Percentiles rank a stretch among this genome's conserved stretches.
phyloP scores from a whole-genome alignment of 2,888 invertebrate species.

The Temnothorax unifasciatus region DNA sequence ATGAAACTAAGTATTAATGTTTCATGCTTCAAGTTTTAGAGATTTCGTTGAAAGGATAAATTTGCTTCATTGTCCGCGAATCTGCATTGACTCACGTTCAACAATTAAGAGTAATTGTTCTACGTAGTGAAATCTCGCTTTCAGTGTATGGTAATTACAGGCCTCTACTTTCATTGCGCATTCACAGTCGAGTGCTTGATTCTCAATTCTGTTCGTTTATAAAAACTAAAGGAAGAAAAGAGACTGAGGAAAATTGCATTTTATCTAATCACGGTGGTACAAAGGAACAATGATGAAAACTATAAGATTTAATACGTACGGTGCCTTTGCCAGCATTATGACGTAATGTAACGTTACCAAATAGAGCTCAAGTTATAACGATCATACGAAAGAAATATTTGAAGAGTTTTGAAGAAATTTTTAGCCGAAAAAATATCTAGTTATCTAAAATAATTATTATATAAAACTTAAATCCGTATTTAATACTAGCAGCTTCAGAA shows the following conservation, averaged over 20 bases:
- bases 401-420: neutral
- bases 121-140: constrained; percentile 17
- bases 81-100: constrained; percentile 1
- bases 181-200: constrained; percentile 10
- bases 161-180: constrained; percentile 8
- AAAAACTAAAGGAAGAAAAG: neutral
- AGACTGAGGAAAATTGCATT: neutral
- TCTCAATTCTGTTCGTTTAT: neutral
- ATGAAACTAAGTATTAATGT: neutral
- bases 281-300: constrained; percentile 3
- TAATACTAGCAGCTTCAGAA: neutral
- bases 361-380: neutral
- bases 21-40: neutral
- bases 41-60: neutral
- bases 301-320: neutral
- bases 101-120: constrained; percentile 35
- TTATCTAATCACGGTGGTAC: neutral
- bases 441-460: neutral
- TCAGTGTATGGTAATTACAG: constrained; percentile 25
- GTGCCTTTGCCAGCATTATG: neutral
- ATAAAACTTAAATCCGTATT: neutral
- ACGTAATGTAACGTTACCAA: neutral
- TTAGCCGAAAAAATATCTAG: neutral
- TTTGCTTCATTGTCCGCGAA: neutral
- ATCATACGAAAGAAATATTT: neutral